Conservation (phyloP, 1,140 invertebrate species). For the Ceratina japonica region DNA sequence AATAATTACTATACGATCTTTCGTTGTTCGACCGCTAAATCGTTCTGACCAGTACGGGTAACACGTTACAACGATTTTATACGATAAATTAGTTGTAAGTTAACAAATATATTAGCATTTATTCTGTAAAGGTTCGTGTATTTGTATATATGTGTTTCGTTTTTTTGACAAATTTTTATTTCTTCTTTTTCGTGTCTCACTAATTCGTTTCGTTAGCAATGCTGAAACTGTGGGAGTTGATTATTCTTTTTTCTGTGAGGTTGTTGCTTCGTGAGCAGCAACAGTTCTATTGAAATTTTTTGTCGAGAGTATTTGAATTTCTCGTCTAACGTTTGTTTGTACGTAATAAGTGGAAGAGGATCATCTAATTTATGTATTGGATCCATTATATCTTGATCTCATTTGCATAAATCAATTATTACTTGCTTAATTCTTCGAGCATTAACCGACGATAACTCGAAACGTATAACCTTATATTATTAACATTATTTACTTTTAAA, state of each 20-base stretch:
- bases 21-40: background rate
- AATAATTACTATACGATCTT: background rate
- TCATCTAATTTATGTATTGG: background rate
- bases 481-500: background rate
- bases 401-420: background rate
- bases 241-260: background rate
- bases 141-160: constrained; percentile 14
- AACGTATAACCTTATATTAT: background rate
- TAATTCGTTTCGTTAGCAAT: background rate
- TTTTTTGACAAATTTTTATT: constrained; percentile 2
- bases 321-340: background rate
- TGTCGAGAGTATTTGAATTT: background rate
- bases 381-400: background rate
- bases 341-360: background rate
- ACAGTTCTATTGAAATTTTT: background rate
- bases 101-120: constrained; percentile 17
- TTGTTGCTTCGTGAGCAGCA: too few relatives aligned
- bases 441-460: background rate
- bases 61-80: background rate
- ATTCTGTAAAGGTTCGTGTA: background rate
- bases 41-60: background rate
- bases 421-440: background rate
- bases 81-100: constrained; percentile 1
- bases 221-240: background rate
- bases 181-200: background rate